Evolutionary conservation across 2,888 invertebrate genomes (phyloP), one percentile per base, ranked within the genome.

Genomic region (Hemaris fuciformis): DNA sequence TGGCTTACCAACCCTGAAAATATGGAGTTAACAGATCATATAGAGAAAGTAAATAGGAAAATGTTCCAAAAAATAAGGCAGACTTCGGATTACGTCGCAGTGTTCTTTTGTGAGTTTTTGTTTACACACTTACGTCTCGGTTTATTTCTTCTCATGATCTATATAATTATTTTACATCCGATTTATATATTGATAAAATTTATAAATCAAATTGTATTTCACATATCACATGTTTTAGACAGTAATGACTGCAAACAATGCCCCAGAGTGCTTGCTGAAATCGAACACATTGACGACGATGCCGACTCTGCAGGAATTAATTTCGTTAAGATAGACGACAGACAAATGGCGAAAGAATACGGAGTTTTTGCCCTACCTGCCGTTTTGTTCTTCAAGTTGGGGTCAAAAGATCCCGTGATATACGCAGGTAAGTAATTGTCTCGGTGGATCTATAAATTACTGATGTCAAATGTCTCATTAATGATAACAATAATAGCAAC

Each of bases 211-310:
- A 60, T 81, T 83, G 79, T 86, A 86, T 89, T 89, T 83, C 87
- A 91, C 88, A 87, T 86, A 81, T 84, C 78, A 85, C 87, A 88
- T 93, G 88, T 94, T 95, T 89, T 93, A 98, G 98, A 98, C 93
- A 97, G 97, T 94, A 97, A 97, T 93, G 98, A 98, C 91, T 98
- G 98, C 93, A 98, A 98, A 89, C 98, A 98, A 88, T 98, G 98
- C 83, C 96, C 97, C 71, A 94, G 96, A 81, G 98, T 98, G 25
- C 93, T 98, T 72, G 94, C 95, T 41, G 98, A 98, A 85, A 96
- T 98, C 69, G 98, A 98, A 80, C 97, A 98, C 84, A 98, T 98
- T 72, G 98, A 98, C 77, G 98, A 98, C 79, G 98, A 98, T 71
- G 98, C 98, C 0, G 98, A 98, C 80, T 94, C 95, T 18, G 97